Evolutionary conservation across 2,888 invertebrate species (phyloP), one percentile per base, ranked within the genome.

Genomic region (Ennomos erosarius): DNA sequence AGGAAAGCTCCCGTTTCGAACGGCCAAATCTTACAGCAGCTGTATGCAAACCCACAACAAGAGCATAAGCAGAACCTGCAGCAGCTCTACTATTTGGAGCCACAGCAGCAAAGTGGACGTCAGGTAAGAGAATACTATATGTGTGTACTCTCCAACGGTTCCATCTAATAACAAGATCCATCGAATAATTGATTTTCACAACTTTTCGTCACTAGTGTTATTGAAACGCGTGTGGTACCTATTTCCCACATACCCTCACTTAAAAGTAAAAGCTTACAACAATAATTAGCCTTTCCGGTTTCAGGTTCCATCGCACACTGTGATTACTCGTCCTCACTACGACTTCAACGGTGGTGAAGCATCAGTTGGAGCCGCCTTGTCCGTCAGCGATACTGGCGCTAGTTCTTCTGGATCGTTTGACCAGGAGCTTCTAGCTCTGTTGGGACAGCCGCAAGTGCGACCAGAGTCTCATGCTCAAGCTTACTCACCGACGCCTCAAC

Each of bases 301-400:
- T 49, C 73, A 90, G 89, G 87, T 88, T 52, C 90, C 91, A 10
- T 92, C 92, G 0, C 92, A 86, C 58, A 84, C 91, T 8, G 87
- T 92, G 39, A 92, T 92, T 50, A 83, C 90, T 12, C 88, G 92
- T 33, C 92, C 92, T 0, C 80, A 85, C 56, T 88, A 79, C 71
- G 77, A 85, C 0, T 80, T 86, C 1, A 87, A 89, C 39, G 90
- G 90, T 1, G 92, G 89, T 1, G 92, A 92, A 67, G 92, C 91
- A 0, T 91, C 91, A 5, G 92, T 92, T 0, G 92, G 92, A 8
- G 92, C 91, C 4, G 92, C 92, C 1, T 71, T 92, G 10, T 85
- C 91, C 1, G 91, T 91, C 52, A 89, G 89, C 50, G 91, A 91
- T 60, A 79, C 79, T 9, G 85, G 86, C 26, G 76, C 84, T 1